A percentile compares a stretch with the other conserved stretches of the same genome.
Conservation (phyloP, 2,888 invertebrate species). For the Diarsia mendica region DNA sequence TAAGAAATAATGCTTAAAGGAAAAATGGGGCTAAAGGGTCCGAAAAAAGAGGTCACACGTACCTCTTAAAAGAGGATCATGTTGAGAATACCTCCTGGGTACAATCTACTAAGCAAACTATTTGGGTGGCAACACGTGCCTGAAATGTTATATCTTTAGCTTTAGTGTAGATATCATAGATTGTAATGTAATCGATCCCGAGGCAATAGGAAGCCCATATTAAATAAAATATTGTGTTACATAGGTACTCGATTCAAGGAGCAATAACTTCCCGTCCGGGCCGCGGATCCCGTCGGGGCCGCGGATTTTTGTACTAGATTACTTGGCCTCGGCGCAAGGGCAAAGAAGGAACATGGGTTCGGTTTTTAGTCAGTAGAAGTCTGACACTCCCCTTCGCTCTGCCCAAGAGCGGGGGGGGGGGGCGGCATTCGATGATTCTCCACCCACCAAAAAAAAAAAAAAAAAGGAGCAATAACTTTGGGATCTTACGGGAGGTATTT, state of each 20-base stretch:
- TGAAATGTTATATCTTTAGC: neutral
- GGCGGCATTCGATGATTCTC: too few relatives aligned
- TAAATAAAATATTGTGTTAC: slow-evolving; percentile 5
- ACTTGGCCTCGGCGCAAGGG: too few relatives aligned
- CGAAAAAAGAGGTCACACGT: slow-evolving; percentile 51
- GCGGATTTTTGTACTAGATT: too few relatives aligned
- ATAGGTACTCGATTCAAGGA: neutral
- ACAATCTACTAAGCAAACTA: slow-evolving; percentile 35
- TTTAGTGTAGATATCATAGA: neutral
- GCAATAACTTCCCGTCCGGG: too few relatives aligned
- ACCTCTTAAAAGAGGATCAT: slow-evolving; percentile 31
- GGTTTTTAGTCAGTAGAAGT: too few relatives aligned
- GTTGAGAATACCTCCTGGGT: slow-evolving; percentile 30
- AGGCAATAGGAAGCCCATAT: neutral
- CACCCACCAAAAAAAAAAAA: too few relatives aligned
- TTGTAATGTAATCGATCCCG: neutral
- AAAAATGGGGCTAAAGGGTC: neutral
- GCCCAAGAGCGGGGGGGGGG: too few relatives aligned
- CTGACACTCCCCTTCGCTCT: too few relatives aligned
- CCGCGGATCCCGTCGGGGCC: too few relatives aligned
- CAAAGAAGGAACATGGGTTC: too few relatives aligned
- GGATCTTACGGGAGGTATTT: neutral
- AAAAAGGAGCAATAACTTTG: too few relatives aligned
- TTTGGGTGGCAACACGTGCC: slow-evolving; percentile 18
- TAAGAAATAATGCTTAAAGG: slow-evolving; percentile 36